Evolutionary conservation across 2,797 vertebrate species (phyloP).

Genomic region (Steatocranus sp.): DNA sequence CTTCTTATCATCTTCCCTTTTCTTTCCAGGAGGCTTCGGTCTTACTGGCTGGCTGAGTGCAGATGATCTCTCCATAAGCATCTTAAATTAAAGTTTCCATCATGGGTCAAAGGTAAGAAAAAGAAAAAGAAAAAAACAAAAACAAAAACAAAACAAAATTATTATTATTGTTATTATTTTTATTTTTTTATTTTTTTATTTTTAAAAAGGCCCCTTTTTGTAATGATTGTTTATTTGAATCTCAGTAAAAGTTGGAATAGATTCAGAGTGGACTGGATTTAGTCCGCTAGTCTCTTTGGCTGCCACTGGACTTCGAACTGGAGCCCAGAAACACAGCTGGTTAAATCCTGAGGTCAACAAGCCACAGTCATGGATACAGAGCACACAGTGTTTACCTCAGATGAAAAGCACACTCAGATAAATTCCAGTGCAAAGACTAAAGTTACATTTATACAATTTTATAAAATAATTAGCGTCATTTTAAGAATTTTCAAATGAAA

Average conservation of each 20-base stretch:
- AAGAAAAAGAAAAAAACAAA: no score
- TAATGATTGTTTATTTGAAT: constrained; percentile 1
- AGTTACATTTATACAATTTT: neutral
- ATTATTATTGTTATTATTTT: neutral
- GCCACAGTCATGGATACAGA: neutral
- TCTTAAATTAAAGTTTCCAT: neutral
- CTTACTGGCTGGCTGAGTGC: neutral
- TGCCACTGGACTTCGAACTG: neutral
- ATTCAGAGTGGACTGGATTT: neutral
- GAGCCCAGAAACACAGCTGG: constrained; percentile 19
- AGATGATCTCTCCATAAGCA: constrained; percentile 34
- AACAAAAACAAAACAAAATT: neutral
- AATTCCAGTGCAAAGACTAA: neutral
- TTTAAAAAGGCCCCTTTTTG: neutral
- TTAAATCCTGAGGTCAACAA: constrained; percentile 1
- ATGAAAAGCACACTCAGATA: neutral
- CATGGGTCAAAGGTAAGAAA: neutral
- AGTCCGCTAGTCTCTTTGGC: neutral
- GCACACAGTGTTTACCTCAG: neutral
- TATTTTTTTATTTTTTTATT: no score
- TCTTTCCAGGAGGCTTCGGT: neutral
- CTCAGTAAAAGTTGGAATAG: neutral
- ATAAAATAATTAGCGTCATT: neutral
- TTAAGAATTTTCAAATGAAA: neutral
- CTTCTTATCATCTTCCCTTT: neutral